Evolutionary conservation across 2,113 vertebrate genomes (phyloP), one percentile per base, ranked within the genome.

Genomic region (Dissostichus mawsoni): DNA sequence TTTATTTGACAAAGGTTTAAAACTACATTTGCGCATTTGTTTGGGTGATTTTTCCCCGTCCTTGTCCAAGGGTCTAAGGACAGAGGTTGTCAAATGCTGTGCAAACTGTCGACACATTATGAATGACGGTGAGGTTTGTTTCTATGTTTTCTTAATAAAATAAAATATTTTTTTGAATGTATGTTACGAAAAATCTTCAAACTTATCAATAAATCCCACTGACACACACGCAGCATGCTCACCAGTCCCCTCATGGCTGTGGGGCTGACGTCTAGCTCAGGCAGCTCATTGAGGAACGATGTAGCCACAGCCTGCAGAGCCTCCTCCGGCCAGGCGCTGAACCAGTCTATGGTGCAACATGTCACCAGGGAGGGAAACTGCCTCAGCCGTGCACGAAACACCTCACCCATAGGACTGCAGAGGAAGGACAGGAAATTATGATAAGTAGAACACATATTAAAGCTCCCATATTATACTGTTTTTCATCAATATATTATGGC

Each of bases 301-400:
- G 90, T 78, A 13, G 97, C 97, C 69, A 99, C 95, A 0, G 96
- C 96, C 57, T 95, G 89, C 82, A 99, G 93, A 14, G 97, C 97
- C 90, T 98, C 97, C 36, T 95, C 75, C 16, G 98, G 97, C 98
- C 97, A 99, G 78, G 96, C 91, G 0, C 93, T 96, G 93, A 98
- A 99, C 97, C 98, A 99, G 93, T 98, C 96, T 1, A 98, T 98
- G 36, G 97, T 98, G 56, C 97, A 98, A 91, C 96, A 98, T 66
- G 96, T 98, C 84, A 98, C 96, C 1, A 98, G 93, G 1, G 98
- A 98, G 29, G 97, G 97, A 85, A 99, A 98, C 93, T 98, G 97
- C 72, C 97, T 95, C 81, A 98, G 85, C 33, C 95, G 94, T 17
- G 96, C 95, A 0, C 95, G 94, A 89, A 99, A 99, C 53, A 96